A percentile compares a stretch with the other conserved stretches of the same genome.
phyloP scores from a whole-genome alignment of 1,140 invertebrate genomes.

The Drosophila nikananu region DNA sequence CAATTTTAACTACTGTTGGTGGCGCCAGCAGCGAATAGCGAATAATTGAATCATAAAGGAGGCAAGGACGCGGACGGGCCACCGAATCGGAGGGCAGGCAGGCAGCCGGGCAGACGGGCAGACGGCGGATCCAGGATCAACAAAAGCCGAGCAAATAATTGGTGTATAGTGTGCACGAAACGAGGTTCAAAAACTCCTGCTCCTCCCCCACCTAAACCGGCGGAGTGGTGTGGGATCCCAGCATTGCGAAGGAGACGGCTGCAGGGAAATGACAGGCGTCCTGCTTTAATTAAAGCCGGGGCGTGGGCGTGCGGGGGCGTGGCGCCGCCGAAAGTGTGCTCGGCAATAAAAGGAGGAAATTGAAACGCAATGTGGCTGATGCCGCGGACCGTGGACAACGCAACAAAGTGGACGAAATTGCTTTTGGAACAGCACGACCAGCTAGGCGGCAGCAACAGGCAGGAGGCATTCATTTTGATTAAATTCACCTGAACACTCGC shows the following conservation, averaged over 20 bases:
- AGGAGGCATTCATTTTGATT: slow-evolving; percentile 71
- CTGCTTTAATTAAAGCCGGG: slow-evolving; percentile 78
- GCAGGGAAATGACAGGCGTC: slow-evolving; percentile 76
- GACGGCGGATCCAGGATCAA: slow-evolving; percentile 47
- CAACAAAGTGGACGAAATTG: slow-evolving; percentile 84
- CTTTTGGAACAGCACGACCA: slow-evolving; percentile 61
- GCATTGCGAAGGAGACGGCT: slow-evolving; percentile 40
- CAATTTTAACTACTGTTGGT: slow-evolving; percentile 73
- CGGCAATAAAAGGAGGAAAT: slow-evolving; percentile 52
- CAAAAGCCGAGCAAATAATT: slow-evolving; percentile 83
- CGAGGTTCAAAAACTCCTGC: not conserved
- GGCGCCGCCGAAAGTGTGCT: slow-evolving; percentile 35
- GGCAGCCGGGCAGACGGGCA: slow-evolving; percentile 5
- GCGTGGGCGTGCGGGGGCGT: slow-evolving; percentile 44
- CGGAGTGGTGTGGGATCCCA: slow-evolving; percentile 20
- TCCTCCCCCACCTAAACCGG: slow-evolving; percentile 1
- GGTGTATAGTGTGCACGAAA: slow-evolving; percentile 49
- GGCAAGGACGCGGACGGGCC: slow-evolving; percentile 43
- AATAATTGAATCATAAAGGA: slow-evolving; percentile 82
- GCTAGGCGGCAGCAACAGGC: slow-evolving; percentile 24
- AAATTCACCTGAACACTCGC: slow-evolving; percentile 60
- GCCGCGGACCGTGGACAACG: slow-evolving; percentile 75
- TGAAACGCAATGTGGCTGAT: slow-evolving; percentile 81
- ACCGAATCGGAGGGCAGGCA: slow-evolving; percentile 21
- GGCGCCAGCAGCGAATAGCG: slow-evolving; percentile 68